Evolutionary conservation across 2,113 vertebrate species (phyloP).

Genomic region (Equus przewalskii): DNA sequence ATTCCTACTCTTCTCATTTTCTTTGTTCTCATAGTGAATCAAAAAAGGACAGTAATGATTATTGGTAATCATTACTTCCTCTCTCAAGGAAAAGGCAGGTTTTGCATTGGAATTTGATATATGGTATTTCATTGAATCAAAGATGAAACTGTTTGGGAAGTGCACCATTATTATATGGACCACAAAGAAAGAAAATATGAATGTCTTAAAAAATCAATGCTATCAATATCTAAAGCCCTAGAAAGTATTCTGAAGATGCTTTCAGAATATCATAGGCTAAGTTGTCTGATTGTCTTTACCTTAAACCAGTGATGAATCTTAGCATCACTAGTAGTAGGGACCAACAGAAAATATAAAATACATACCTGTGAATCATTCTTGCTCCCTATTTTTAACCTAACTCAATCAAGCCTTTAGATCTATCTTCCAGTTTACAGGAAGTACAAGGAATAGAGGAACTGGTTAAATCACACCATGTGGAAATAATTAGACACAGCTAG

Average conservation of each 20-base stretch:
- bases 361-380: background rate
- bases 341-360: background rate
- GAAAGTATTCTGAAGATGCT: conserved; percentile 31
- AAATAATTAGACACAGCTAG: background rate
- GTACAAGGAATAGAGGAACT: background rate
- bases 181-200: conserved; percentile 17
- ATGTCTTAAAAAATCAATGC: background rate
- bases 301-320: background rate
- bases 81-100: background rate
- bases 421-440: background rate
- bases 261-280: background rate
- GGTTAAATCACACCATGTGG: background rate
- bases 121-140: conserved; percentile 6
- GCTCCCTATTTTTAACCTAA: background rate
- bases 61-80: background rate
- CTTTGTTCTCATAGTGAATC: background rate
- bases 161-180: background rate
- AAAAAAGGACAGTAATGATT: conserved; percentile 25
- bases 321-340: background rate
- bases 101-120: conserved; percentile 38
- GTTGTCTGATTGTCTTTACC: background rate
- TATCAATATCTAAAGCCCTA: background rate
- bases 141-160: background rate
- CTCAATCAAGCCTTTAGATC: background rate
- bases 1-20: background rate